A percentile compares a stretch with the other conserved stretches of the same genome.
phyloP scores from a whole-genome alignment of 30 jellyfish, hydroid and myxozoan genomes.

The Phacellophora camtschatica region DNA sequence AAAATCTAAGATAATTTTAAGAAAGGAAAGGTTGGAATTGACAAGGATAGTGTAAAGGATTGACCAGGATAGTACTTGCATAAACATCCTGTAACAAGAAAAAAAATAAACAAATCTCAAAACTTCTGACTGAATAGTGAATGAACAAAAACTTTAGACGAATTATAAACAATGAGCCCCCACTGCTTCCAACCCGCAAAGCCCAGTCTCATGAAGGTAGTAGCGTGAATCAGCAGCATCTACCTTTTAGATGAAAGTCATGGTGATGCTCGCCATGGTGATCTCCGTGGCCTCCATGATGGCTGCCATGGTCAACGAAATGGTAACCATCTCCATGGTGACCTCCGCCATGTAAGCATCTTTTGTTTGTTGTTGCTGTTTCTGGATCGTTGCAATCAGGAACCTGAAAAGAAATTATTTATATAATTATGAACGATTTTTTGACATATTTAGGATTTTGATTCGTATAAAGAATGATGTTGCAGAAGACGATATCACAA shows the following conservation, averaged over 20 bases:
- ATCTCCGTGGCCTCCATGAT: constrained; percentile 87
- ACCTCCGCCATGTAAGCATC: constrained; percentile 74
- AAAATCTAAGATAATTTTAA: too few species aligned
- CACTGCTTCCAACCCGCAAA: background rate
- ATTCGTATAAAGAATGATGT: too few species aligned
- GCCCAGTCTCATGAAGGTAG: constrained; percentile 54
- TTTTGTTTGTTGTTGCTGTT: constrained; percentile 58
- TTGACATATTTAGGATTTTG: too few species aligned
- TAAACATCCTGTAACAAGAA: background rate
- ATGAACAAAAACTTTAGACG: too few species aligned
- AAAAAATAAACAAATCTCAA: background rate
- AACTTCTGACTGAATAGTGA: too few species aligned
- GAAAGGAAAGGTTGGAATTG: too few species aligned
- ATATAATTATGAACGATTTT: too few species aligned
- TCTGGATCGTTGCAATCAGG: constrained; percentile 71
- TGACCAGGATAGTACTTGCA: too few species aligned
- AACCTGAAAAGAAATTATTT: constrained; percentile 20
- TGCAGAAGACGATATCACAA: too few species aligned
- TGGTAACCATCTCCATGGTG: constrained; percentile 54
- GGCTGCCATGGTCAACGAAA: constrained; percentile 88
- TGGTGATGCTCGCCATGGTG: constrained; percentile 79
- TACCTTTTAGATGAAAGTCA: constrained; percentile 71
- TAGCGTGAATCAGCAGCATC: constrained; percentile 15
- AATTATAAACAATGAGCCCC: background rate
- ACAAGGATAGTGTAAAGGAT: too few species aligned